These are phyloP conservation scores for Meliscaeva auricollis DNA, from an alignment of 2,888 invertebrate species.

Conservation along the genomic window DNA sequence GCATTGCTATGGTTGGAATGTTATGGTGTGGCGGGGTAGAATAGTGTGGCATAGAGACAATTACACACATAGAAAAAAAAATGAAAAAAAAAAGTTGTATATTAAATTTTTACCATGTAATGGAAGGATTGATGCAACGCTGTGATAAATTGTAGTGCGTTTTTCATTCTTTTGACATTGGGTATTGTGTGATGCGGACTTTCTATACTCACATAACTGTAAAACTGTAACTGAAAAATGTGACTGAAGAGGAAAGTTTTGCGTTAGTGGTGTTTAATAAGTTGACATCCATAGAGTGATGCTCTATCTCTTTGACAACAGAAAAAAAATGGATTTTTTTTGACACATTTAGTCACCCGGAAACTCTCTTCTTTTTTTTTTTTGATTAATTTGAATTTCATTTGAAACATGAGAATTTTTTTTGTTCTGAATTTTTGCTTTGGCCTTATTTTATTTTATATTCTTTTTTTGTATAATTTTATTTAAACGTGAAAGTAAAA, in stretches of 20 bases:
- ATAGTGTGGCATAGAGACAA: slow-evolving; percentile 12
- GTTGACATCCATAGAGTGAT: slow-evolving; percentile 51
- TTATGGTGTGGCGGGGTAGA: slow-evolving; percentile 22
- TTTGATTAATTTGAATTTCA: slow-evolving; percentile 14
- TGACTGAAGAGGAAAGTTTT: slow-evolving; percentile 41
- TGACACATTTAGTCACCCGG: slow-evolving; percentile 8
- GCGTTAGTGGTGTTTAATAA: slow-evolving; percentile 69
- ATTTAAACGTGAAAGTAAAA: too few relatives aligned
- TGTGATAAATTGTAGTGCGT: slow-evolving; percentile 73
- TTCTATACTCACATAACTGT: background rate
- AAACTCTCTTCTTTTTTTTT: too few relatives aligned
- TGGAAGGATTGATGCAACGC: slow-evolving; percentile 74
- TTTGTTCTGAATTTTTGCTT: too few relatives aligned
- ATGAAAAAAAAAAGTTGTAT: slow-evolving; percentile 18
- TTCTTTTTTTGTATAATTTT: too few relatives aligned
- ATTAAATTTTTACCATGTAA: slow-evolving; percentile 71
- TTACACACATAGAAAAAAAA: background rate
- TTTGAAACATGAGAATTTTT: background rate
- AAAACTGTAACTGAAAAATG: slow-evolving; percentile 21
- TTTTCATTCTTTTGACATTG: slow-evolving; percentile 64
- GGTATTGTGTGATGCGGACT: slow-evolving; percentile 46
- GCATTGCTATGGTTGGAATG: background rate
- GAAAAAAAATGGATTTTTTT: slow-evolving; percentile 30
- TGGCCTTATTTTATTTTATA: too few relatives aligned
- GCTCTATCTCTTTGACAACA: slow-evolving; percentile 15